A percentile compares a stretch with the other conserved stretches of the same genome.
These are phyloP conservation scores for Chiroxiphia lanceolata DNA, from an alignment of 2,797 vertebrate genomes.

Conservation along the genomic window DNA sequence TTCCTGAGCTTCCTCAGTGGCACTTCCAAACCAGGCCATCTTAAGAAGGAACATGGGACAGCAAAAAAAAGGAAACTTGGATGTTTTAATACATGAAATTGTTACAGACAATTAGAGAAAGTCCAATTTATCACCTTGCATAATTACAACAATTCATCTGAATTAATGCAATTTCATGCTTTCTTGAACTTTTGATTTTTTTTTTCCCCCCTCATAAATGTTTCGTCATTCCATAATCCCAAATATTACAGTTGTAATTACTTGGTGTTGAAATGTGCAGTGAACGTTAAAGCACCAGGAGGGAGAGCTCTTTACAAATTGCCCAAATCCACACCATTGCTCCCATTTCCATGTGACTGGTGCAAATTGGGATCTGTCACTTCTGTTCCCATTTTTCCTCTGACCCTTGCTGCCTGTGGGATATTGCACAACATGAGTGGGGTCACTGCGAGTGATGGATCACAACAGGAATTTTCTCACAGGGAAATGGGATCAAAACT, in stretches of 20 bases:
- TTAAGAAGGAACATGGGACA: not conserved
- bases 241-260: conserved; percentile 41
- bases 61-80: not conserved
- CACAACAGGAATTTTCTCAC: not conserved
- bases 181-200: conserved; percentile 51
- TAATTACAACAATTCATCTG: conserved; percentile 54
- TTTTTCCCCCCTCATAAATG: not conserved
- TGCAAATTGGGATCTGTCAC: not conserved
- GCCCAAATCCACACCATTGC: conserved; percentile 1
- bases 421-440: not conserved
- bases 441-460: not conserved
- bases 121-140: conserved; percentile 52
- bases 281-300: not conserved
- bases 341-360: not conserved
- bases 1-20: not conserved
- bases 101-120: conserved; percentile 58
- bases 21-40: not conserved
- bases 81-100: not conserved
- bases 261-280: conserved; percentile 12
- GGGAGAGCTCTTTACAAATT: not conserved
- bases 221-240: conserved; percentile 52
- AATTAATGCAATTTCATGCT: conserved; percentile 67
- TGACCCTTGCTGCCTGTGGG: not conserved
- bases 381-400: not conserved
- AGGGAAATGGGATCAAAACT: not conserved